These are phyloP conservation scores for Burhinus bistriatus DNA, from an alignment of 2,113 vertebrate species.

Conservation along the genomic window DNA sequence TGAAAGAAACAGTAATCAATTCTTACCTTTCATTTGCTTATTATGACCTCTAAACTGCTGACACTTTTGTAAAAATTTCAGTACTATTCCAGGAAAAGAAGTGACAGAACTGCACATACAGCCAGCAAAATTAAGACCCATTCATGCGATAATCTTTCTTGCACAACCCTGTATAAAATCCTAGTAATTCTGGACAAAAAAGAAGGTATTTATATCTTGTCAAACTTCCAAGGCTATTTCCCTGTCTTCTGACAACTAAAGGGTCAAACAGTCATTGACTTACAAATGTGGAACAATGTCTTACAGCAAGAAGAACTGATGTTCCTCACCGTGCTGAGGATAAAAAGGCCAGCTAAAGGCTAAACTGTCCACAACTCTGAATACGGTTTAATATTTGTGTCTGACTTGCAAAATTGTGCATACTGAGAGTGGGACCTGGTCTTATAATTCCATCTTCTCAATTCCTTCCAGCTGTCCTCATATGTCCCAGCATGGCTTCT, in stretches of 20 bases:
- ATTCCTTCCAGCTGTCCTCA: not conserved
- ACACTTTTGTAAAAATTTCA: slow-evolving; percentile 1
- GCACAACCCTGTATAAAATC: not conserved
- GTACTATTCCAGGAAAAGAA: not conserved
- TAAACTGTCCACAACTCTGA: not conserved
- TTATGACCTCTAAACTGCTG: slow-evolving; percentile 43
- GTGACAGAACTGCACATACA: not conserved
- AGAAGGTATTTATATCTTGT: slow-evolving; percentile 9
- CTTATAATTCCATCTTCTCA: not conserved
- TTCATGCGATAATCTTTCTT: slow-evolving; percentile 43
- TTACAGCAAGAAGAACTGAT: not conserved
- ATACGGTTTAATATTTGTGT: not conserved
- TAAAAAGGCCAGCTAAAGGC: not conserved
- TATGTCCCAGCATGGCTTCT: not conserved
- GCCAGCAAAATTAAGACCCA: slow-evolving; percentile 17
- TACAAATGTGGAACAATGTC: not conserved
- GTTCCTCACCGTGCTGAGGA: not conserved
- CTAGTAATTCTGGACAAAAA: slow-evolving; percentile 17
- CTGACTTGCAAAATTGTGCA: not conserved
- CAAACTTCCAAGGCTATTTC: slow-evolving; percentile 30
- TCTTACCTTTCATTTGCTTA: slow-evolving; percentile 6
- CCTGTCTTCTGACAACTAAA: not conserved
- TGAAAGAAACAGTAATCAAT: slow-evolving; percentile 15
- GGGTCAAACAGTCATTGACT: not conserved
- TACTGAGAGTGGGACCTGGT: not conserved